phyloP scores from a whole-genome alignment of 2,113 vertebrate genomes.

The Calidris pygmaea region DNA sequence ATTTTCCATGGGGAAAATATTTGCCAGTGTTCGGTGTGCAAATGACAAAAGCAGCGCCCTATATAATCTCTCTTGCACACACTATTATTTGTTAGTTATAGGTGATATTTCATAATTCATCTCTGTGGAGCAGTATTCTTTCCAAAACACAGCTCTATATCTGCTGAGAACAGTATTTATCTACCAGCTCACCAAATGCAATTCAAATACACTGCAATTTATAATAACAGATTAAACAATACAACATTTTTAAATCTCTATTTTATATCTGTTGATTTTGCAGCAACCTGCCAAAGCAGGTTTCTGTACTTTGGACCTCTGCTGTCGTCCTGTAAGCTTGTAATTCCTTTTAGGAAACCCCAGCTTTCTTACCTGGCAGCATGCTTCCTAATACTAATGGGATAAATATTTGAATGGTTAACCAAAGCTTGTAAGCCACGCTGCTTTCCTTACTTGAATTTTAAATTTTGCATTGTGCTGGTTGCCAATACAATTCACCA shows the following conservation, averaged over 20 bases:
- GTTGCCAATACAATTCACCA: not conserved
- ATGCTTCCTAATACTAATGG: not conserved
- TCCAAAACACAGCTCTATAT: not conserved
- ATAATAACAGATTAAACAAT: not conserved
- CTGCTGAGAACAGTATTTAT: not conserved
- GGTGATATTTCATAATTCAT: not conserved
- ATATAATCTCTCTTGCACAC: not conserved
- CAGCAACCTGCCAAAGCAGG: not conserved
- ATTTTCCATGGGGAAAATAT: not conserved
- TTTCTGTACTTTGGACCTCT: not conserved
- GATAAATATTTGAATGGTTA: not conserved
- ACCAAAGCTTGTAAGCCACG: not conserved
- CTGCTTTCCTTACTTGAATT: not conserved
- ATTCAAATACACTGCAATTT: not conserved
- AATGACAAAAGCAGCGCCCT: not conserved
- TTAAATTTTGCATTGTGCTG: not conserved
- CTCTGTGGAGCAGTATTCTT: not conserved
- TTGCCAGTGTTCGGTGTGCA: not conserved
- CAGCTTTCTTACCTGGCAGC: not conserved
- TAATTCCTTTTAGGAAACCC: not conserved
- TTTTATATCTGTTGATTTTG: not conserved
- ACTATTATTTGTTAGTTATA: not conserved
- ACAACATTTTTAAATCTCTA: not conserved
- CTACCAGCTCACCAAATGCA: not conserved
- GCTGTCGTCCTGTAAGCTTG: not conserved